phyloP scores from a whole-genome alignment of 2,113 vertebrate genomes.

The Chlamydotis undulata region DNA sequence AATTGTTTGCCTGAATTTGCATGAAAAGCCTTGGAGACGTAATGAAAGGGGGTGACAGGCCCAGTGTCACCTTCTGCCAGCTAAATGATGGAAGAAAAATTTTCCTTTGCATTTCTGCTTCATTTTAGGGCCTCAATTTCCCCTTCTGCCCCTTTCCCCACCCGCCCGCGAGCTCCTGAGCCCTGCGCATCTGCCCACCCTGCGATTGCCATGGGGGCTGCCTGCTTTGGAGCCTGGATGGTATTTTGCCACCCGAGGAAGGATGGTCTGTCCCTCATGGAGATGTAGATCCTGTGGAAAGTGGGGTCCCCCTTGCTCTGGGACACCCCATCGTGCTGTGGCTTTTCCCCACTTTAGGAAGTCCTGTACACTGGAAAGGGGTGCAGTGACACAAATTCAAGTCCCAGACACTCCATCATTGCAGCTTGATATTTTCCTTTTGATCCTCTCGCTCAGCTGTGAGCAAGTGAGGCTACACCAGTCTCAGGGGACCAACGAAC shows the following conservation, averaged over 20 bases:
- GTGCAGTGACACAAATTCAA: background rate
- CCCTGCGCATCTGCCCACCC: fast-evolving
- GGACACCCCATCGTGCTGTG: background rate
- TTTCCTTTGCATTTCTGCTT: slow-evolving; percentile 31
- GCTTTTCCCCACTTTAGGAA: background rate
- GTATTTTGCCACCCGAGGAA: background rate
- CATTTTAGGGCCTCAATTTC: background rate
- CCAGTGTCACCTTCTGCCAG: slow-evolving; percentile 45
- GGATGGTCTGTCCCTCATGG: fast-evolving
- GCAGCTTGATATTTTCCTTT: background rate
- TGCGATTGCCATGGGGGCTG: background rate
- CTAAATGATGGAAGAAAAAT: background rate
- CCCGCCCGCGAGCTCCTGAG: fast-evolving
- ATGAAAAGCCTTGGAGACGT: slow-evolving; percentile 65
- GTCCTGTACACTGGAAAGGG: background rate
- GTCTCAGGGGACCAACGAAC: background rate
- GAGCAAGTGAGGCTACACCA: background rate
- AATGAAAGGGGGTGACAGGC: slow-evolving; percentile 60
- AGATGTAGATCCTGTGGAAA: background rate
- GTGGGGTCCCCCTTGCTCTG: background rate
- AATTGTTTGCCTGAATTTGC: slow-evolving; percentile 74
- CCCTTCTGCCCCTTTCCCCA: background rate
- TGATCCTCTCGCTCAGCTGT: background rate
- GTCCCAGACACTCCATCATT: background rate
- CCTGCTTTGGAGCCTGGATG: background rate